phyloP scores from a whole-genome alignment of 23 tunicate species.

The Trididemnum clinides region DNA sequence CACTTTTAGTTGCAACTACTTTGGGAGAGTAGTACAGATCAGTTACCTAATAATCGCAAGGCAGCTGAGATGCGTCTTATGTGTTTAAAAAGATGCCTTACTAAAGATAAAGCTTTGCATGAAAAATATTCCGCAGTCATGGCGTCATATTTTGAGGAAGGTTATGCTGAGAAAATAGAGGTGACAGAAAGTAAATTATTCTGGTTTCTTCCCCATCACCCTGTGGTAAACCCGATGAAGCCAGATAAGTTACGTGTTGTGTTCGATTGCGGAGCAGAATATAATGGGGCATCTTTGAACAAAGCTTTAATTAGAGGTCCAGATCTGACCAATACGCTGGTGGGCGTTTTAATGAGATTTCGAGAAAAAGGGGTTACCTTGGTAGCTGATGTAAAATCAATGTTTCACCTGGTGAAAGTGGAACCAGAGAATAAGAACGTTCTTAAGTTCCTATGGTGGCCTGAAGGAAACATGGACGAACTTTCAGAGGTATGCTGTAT shows the following conservation, averaged over 20 bases:
- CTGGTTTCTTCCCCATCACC: conserved; percentile 19
- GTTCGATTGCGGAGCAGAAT: conserved; percentile 13
- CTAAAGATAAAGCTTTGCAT: neutral
- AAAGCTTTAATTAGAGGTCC: neutral
- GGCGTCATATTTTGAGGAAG: neutral
- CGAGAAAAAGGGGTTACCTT: neutral
- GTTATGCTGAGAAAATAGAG: neutral
- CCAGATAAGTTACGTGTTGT: conserved; percentile 4
- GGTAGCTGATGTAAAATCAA: neutral
- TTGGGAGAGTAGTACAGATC: neutral
- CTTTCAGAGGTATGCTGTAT: neutral
- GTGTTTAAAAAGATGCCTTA: neutral
- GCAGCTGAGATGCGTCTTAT: neutral
- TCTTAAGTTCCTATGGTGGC: neutral
- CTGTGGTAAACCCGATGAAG: conserved; percentile 1
- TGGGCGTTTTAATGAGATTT: neutral
- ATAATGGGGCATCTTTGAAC: conserved; percentile 2
- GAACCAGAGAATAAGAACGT: neutral
- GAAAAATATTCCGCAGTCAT: neutral
- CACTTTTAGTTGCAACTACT: neutral
- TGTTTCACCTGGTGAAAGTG: neutral
- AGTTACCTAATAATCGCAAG: neutral
- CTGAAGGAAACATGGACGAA: neutral
- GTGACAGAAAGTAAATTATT: neutral
- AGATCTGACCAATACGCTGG: neutral